Percentiles rank a stretch among this genome's conserved stretches.
These are phyloP conservation scores for Stegodyphus dumicola DNA, from an alignment of 1,140 invertebrate species.

Conservation along the genomic window DNA sequence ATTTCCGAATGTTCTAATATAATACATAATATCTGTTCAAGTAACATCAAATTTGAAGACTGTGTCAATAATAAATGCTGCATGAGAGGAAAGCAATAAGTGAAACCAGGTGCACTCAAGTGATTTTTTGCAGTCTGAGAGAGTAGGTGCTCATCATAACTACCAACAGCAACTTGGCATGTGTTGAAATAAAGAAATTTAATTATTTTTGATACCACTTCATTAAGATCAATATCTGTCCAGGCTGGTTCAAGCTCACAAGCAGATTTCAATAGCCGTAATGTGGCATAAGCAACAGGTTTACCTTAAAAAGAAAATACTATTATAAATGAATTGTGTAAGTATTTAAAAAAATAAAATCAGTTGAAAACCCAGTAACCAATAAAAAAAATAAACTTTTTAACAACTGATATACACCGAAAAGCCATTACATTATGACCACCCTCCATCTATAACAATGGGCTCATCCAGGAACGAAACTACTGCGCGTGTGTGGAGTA, in stretches of 20 bases:
- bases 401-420: too few relatives aligned
- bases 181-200: constrained; percentile 69
- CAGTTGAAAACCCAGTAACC: neutral
- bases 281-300: constrained; percentile 76
- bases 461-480: too few relatives aligned
- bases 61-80: constrained; percentile 74
- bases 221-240: constrained; percentile 78
- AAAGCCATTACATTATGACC: too few relatives aligned
- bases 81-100: constrained; percentile 85
- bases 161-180: constrained; percentile 70
- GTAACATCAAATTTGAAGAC: constrained; percentile 67
- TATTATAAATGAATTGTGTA: too few relatives aligned
- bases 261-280: constrained; percentile 80
- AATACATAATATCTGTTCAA: constrained; percentile 76
- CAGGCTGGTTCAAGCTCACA: constrained; percentile 83
- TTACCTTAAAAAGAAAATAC: constrained; percentile 67
- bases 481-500: too few relatives aligned
- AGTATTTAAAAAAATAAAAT: neutral
- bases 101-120: constrained; percentile 80
- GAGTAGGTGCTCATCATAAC: constrained; percentile 63
- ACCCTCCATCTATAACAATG: too few relatives aligned
- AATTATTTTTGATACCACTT: constrained; percentile 68
- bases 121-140: constrained; percentile 63
- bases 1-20: constrained; percentile 79
- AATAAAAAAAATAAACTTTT: neutral